Evolutionary conservation across 92 coral and sea anemone species (phyloP).

Genomic region (Actinostola sp.): DNA sequence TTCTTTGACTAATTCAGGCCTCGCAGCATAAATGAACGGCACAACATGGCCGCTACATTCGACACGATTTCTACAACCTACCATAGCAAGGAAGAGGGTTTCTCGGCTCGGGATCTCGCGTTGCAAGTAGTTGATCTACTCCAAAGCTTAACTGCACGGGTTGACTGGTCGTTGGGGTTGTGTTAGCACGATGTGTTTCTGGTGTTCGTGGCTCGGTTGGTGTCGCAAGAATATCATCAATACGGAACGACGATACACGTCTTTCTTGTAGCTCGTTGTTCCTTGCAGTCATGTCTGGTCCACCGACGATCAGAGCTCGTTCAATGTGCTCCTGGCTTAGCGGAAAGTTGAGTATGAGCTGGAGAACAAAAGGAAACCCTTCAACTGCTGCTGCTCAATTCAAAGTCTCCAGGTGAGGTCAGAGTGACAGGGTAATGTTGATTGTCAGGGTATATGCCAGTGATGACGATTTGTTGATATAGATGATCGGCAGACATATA

Average conservation of each 20-base stretch:
- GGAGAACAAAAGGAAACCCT: constrained; percentile 67
- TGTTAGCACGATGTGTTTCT: constrained; percentile 43
- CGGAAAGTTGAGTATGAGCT: constrained; percentile 23
- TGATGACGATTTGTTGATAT: constrained; percentile 96
- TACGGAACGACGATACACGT: constrained; percentile 82
- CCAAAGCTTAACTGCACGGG: constrained; percentile 73
- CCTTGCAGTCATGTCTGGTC: constrained; percentile 54
- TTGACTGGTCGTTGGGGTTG: constrained; percentile 43
- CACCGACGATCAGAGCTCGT: constrained; percentile 15
- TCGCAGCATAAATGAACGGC: constrained; percentile 9
- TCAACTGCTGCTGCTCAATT: constrained; percentile 64
- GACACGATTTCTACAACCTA: constrained; percentile 54
- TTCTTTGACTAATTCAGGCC: constrained; percentile 16
- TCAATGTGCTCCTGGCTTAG: constrained; percentile 1
- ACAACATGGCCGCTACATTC: constrained; percentile 32
- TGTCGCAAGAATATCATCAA: constrained; percentile 80
- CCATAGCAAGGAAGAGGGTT: constrained; percentile 64
- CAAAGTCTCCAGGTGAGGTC: constrained; percentile 90
- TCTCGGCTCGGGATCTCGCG: constrained; percentile 61
- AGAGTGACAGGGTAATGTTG: constrained; percentile 83
- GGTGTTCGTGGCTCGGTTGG: constrained; percentile 45
- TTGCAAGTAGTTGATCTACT: constrained; percentile 82
- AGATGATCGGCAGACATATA: constrained; percentile 88
- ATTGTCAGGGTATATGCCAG: constrained; percentile 91
- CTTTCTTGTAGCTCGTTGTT: constrained; percentile 46